phyloP scores from a whole-genome alignment of 2,113 vertebrate genomes.

The Bambusicola thoracicus region DNA sequence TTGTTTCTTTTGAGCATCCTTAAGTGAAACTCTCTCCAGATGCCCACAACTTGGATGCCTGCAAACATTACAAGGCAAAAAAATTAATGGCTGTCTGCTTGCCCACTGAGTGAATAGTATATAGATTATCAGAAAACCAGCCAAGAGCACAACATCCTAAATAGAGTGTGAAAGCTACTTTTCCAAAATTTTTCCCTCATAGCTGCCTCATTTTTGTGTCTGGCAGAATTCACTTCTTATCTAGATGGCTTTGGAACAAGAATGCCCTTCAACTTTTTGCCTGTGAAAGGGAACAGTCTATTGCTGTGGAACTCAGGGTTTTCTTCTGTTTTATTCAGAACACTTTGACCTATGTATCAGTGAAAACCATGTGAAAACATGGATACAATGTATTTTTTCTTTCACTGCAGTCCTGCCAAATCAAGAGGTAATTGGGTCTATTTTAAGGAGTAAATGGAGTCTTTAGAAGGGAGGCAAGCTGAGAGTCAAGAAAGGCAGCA shows the following conservation, averaged over 20 bases:
- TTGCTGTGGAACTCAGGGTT: not conserved
- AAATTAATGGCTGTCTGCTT: not conserved
- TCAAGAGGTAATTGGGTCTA: rapidly evolving
- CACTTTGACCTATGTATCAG: not conserved
- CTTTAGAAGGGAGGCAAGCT: not conserved
- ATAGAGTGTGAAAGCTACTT: not conserved
- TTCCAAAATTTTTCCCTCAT: not conserved
- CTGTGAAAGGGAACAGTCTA: not conserved
- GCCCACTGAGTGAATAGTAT: not conserved
- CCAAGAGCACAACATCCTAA: not conserved
- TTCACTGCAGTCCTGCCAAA: not conserved
- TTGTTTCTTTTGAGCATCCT: not conserved
- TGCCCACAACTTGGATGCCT: not conserved
- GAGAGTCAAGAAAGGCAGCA: not conserved
- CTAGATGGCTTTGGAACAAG: not conserved
- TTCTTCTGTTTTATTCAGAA: not conserved
- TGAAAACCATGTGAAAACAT: not conserved
- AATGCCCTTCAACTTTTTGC: not conserved
- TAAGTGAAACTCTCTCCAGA: not conserved
- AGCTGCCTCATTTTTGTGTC: not conserved
- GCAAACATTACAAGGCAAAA: not conserved
- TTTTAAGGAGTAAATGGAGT: not conserved
- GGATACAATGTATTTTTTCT: not conserved
- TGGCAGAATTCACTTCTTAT: not conserved
- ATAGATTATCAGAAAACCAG: not conserved